Conservation (phyloP, 2,888 invertebrate genomes). For the Aspidapion aeneum region DNA sequence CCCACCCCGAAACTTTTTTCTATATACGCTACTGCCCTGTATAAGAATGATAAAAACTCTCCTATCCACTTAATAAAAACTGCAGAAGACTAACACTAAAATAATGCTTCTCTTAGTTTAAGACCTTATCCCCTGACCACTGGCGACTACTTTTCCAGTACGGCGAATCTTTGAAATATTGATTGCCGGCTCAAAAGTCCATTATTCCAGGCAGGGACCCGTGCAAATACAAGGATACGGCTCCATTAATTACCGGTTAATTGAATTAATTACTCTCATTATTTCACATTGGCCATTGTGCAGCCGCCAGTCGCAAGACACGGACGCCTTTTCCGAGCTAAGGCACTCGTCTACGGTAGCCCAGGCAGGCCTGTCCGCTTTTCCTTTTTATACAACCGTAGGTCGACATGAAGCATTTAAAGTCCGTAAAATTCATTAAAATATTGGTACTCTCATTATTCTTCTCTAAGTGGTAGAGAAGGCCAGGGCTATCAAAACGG, state of each 20-base stretch:
- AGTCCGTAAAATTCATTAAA: no score
- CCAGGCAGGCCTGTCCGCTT: no score
- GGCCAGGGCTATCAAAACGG: no score
- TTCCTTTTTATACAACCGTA: no score
- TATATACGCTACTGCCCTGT: no score
- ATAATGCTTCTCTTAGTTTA: conserved; percentile 6
- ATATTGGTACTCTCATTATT: no score
- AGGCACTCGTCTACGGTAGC: no score
- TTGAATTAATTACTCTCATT: conserved; percentile 55
- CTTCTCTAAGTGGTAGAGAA: no score
- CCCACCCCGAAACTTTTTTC: no score
- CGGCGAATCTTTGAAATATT: conserved; percentile 43
- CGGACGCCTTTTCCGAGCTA: conserved; percentile 14
- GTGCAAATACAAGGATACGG: conserved; percentile 50
- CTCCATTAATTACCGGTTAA: conserved; percentile 54
- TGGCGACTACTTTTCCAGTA: conserved; percentile 11
- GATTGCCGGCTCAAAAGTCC: conserved; percentile 51
- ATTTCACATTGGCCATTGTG: conserved; percentile 48
- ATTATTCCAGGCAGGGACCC: conserved; percentile 47
- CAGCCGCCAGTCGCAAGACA: conserved; percentile 40
- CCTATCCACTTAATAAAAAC: no score
- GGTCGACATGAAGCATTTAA: no score
- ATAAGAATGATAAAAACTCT: no score
- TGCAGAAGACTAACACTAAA: conserved; percentile 11
- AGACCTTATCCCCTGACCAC: not conserved